A percentile compares a stretch with the other conserved stretches of the same genome.
phyloP scores from a whole-genome alignment of 2,888 invertebrate species.

The Elgonia sp. region DNA sequence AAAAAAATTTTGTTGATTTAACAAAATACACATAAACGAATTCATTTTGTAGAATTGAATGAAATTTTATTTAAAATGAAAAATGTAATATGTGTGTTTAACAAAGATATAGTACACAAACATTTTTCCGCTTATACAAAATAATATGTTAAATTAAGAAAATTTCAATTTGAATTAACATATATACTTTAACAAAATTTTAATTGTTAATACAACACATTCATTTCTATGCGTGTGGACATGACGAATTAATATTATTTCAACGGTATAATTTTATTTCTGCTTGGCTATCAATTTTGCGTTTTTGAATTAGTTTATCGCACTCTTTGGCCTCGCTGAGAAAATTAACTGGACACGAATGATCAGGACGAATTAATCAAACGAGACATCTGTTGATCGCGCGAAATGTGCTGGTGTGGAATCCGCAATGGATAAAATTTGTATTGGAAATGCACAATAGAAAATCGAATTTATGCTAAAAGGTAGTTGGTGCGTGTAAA shows the following conservation, averaged over 20 bases:
- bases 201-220: too few relatives aligned
- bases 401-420: slow-evolving; percentile 2
- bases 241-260: neutral
- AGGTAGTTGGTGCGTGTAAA: slow-evolving; percentile 11
- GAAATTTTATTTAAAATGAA: too few relatives aligned
- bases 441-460: neutral
- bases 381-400: slow-evolving; percentile 22
- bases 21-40: too few relatives aligned
- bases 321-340: neutral
- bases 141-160: too few relatives aligned
- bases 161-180: too few relatives aligned
- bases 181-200: too few relatives aligned
- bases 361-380: slow-evolving; percentile 14
- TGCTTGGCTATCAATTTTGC: neutral
- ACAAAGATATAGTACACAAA: too few relatives aligned
- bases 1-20: too few relatives aligned
- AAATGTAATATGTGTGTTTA: too few relatives aligned
- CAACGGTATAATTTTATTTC: neutral
- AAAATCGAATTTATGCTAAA: neutral
- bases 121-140: too few relatives aligned
- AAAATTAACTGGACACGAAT: neutral
- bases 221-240: too few relatives aligned
- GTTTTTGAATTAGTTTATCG: neutral
- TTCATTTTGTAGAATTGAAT: too few relatives aligned
- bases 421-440: neutral